These are phyloP conservation scores for Arrhamphus sclerolepis DNA, from an alignment of 2,797 vertebrate species.

Conservation along the genomic window DNA sequence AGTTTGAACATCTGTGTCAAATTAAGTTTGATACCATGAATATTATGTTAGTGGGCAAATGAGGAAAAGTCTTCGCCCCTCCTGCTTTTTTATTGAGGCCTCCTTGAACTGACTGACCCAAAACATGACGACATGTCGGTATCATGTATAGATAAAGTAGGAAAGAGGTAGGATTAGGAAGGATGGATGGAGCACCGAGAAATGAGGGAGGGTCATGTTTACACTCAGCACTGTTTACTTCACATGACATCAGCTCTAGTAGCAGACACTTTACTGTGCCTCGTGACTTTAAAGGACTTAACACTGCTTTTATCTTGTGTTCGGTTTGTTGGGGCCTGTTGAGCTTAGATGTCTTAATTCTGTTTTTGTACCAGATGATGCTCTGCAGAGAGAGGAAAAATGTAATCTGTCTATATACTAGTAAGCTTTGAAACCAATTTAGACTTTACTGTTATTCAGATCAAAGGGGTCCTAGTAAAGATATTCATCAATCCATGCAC, in stretches of 20 bases:
- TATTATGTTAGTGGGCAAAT: conserved; percentile 24
- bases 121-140: conserved; percentile 37
- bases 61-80: conserved; percentile 25
- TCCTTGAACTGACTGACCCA: conserved; percentile 47
- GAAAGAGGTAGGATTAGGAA: conserved; percentile 29
- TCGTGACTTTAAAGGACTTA: conserved; percentile 6
- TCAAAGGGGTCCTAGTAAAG: too few relatives aligned
- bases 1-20: conserved; percentile 78
- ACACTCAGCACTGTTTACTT: conserved; percentile 54
- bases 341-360: background rate
- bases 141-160: conserved; percentile 29
- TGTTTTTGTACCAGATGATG: conserved; percentile 1
- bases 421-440: too few relatives aligned
- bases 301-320: conserved; percentile 18
- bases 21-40: conserved; percentile 62
- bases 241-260: conserved; percentile 63
- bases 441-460: too few relatives aligned
- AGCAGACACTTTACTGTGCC: conserved; percentile 30
- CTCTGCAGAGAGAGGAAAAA: conserved; percentile 8
- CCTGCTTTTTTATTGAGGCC: conserved; percentile 25
- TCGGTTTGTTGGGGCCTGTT: conserved; percentile 25
- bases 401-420: too few relatives aligned
- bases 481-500: too few relatives aligned
- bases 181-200: conserved; percentile 55
- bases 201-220: conserved; percentile 55